phyloP scores from a whole-genome alignment of 2,113 vertebrate genomes.

The Gymnobelideus leadbeateri region DNA sequence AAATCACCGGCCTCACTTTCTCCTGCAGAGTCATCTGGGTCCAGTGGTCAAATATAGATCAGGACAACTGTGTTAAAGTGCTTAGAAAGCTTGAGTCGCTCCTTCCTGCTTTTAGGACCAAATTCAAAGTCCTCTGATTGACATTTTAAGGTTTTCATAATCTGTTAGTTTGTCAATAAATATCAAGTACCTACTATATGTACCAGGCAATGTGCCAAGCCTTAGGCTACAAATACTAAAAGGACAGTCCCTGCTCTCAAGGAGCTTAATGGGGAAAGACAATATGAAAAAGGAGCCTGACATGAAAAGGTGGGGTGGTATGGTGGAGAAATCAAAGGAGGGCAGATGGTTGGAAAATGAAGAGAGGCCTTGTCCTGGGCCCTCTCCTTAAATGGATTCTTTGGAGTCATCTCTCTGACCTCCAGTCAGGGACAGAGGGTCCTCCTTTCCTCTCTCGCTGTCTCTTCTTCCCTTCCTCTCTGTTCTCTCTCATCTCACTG shows the following conservation, averaged over 20 bases:
- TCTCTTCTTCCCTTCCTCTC: background rate
- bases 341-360: background rate
- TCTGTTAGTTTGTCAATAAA: background rate
- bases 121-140: background rate
- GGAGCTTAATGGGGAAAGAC: background rate
- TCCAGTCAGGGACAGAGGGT: background rate
- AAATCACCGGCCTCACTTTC: too few species aligned
- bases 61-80: background rate
- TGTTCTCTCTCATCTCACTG: too few species aligned
- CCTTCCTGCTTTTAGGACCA: background rate
- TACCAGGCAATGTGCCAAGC: background rate
- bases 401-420: background rate
- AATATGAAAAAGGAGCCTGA: background rate
- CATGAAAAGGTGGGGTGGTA: background rate
- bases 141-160: background rate
- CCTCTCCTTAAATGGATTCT: background rate
- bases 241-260: background rate
- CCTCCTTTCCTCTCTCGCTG: background rate
- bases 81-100: background rate
- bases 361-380: background rate
- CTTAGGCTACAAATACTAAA: background rate
- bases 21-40: too few species aligned
- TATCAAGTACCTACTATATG: background rate
- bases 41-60: too few species aligned
- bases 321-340: background rate